Percentiles rank a stretch among this genome's conserved stretches.
phyloP scores from a whole-genome alignment of 2,797 vertebrate genomes.

The Myripristis murdjan region DNA sequence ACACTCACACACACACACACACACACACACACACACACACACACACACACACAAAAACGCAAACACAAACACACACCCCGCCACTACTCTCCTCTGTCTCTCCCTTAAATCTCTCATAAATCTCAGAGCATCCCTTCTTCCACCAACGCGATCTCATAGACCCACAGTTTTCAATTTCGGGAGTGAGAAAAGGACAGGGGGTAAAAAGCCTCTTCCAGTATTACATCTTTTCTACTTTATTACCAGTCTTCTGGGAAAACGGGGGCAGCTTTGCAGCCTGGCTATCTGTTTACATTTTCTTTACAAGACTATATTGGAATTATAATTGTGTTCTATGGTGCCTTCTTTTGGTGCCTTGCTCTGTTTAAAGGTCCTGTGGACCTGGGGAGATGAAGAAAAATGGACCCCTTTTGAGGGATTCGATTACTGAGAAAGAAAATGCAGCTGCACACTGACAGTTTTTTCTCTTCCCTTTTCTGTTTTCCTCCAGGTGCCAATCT shows the following conservation, averaged over 20 bases:
- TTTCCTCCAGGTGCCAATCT: slow-evolving; percentile 82
- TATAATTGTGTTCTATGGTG: slow-evolving; percentile 87
- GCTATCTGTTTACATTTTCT: slow-evolving; percentile 87
- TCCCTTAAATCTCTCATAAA: slow-evolving; percentile 71
- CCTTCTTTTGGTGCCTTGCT: slow-evolving; percentile 82
- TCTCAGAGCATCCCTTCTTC: slow-evolving; percentile 55
- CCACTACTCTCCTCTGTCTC: slow-evolving; percentile 21
- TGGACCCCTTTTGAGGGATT: slow-evolving; percentile 87
- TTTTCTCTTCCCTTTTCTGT: slow-evolving; percentile 59
- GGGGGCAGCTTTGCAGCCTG: slow-evolving; percentile 75
- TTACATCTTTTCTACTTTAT: slow-evolving; percentile 89
- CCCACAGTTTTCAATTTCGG: slow-evolving; percentile 80
- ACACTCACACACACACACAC: background rate
- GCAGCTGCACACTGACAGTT: slow-evolving; percentile 75
- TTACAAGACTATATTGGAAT: slow-evolving; percentile 84
- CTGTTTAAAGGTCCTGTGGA: slow-evolving; percentile 88
- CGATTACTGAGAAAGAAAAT: slow-evolving; percentile 88
- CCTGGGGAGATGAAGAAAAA: slow-evolving; percentile 89
- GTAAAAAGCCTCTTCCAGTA: slow-evolving; percentile 81
- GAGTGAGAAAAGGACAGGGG: slow-evolving; percentile 77
- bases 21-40: too few relatives aligned
- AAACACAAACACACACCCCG: too few relatives aligned
- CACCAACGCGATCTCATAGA: slow-evolving; percentile 52
- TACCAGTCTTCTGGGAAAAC: slow-evolving; percentile 82
- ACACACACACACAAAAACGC: background rate